A percentile compares a stretch with the other conserved stretches of the same genome.
These are phyloP conservation scores for Oryzias melastigma DNA, from an alignment of 2,113 vertebrate genomes.

Conservation along the genomic window DNA sequence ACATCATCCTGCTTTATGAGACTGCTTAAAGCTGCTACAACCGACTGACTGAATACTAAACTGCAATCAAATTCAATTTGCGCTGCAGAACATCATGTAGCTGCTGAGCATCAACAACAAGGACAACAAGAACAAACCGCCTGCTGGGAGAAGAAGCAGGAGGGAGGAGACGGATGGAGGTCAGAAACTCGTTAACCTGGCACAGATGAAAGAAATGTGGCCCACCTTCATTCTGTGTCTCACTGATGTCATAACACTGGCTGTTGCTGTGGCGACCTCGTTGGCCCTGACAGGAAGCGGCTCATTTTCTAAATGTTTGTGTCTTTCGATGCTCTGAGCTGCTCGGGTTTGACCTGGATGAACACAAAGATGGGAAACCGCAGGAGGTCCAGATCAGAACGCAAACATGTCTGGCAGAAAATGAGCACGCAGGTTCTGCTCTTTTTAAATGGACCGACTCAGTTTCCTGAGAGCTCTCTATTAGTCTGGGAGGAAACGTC, in stretches of 20 bases:
- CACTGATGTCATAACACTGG: constrained; percentile 9
- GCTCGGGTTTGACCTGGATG: too few species aligned
- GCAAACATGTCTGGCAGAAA: too few species aligned
- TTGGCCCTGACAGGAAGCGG: constrained; percentile 4
- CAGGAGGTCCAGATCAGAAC: too few species aligned
- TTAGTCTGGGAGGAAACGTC: too few species aligned
- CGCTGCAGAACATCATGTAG: constrained; percentile 9
- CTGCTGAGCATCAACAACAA: not conserved
- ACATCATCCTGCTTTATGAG: not conserved
- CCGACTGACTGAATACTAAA: not conserved
- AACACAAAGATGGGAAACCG: too few species aligned
- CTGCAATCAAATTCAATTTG: constrained; percentile 16
- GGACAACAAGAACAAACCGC: constrained; percentile 14
- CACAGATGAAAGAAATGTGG: not conserved
- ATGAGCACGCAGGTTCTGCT: too few species aligned
- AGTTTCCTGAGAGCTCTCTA: too few species aligned
- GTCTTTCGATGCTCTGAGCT: not conserved
- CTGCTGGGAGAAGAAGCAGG: constrained; percentile 5
- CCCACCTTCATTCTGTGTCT: not conserved
- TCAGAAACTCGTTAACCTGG: constrained; percentile 23
- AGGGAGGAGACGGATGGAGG: not conserved
- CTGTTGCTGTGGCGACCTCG: not conserved
- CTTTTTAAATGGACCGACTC: too few species aligned
- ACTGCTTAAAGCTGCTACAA: not conserved
- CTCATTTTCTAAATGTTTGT: not conserved